Evolutionary conservation across 64 coral and sea anemone species (phyloP), one percentile per base, ranked within the genome.

Genomic region (Montipora capricornis): DNA sequence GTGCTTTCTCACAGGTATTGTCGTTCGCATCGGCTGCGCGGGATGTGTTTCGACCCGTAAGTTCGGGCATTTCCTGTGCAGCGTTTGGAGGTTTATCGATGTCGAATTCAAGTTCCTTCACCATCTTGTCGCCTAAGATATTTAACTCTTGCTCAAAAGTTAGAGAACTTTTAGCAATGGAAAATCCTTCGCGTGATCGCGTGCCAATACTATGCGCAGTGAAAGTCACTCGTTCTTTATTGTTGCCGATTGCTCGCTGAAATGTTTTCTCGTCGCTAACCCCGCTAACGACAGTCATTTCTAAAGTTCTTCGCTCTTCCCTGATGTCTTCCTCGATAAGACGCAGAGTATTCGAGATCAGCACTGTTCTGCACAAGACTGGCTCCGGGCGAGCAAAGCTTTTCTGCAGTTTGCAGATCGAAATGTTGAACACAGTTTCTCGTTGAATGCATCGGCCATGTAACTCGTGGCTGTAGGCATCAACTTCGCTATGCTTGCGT

Each of bases 391-490:
- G 26, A 46, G 89, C 68, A 78, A 87, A 92, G 75, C 87, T 98
- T 94, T 91, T 94, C 58, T 93, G 96, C 20, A 98, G 84, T 66
- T 98, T 98, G 90, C 96, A 98, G 90, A 98, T 73, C 58, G 96
- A 98, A 84, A 98, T 98, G 88, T 98, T 91, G 48, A 98, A 98
- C 68, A 98, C 81, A 50, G 96, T 98, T 89, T 98, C 93, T 83
- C 96, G 96, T 77, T 98, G 96, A 75, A 95, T 76, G 90, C 96
- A 95, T 92, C 96, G 96, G 78, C 75, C 87, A 76, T 93, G 92
- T 8, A 98, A 48, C 47, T 49, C 61, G 44, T 86, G 61, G 9
- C n/a, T 45, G 26, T 98, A 84, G 20, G 88, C 77, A 19, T 95
- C 96, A 47, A 84, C 85, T 84, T 98, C 96, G 74, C 89, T 95